A percentile compares a stretch with the other conserved stretches of the same genome.
phyloP scores from a whole-genome alignment of 2,797 vertebrate species.

The Xerus rutilus region DNA sequence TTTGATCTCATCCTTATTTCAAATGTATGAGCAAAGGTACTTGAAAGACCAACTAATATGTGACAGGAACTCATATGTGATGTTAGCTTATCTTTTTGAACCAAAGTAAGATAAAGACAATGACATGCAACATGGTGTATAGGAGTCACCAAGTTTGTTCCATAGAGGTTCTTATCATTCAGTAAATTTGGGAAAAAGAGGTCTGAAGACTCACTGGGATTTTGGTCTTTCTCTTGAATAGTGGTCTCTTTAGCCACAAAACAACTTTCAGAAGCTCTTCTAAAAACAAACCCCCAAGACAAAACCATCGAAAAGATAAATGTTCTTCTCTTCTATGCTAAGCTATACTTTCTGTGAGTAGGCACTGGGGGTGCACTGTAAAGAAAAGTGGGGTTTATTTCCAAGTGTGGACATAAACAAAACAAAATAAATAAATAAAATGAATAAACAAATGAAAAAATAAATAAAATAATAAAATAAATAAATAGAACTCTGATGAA shows the following conservation, averaged over 20 bases:
- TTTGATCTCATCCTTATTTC: not conserved
- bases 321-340: not conserved
- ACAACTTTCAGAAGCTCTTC: not conserved
- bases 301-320: not conserved
- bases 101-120: not conserved
- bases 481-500: constrained; percentile 52
- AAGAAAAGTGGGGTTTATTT: not conserved
- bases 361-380: not conserved
- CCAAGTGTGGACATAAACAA: too few relatives aligned
- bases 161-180: not conserved
- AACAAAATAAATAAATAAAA: too few relatives aligned
- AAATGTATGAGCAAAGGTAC: not conserved
- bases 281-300: constrained; percentile 16
- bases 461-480: not conserved
- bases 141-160: too few relatives aligned
- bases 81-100: not conserved
- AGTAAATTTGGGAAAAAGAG: not conserved
- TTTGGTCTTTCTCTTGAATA: not conserved
- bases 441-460: too few relatives aligned
- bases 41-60: constrained; percentile 23
- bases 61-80: not conserved
- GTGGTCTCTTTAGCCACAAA: not conserved
- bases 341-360: not conserved
- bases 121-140: not conserved
- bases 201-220: not conserved